phyloP scores from a whole-genome alignment of 2,888 invertebrate species.

The Dryocosmus kuriphilus region DNA sequence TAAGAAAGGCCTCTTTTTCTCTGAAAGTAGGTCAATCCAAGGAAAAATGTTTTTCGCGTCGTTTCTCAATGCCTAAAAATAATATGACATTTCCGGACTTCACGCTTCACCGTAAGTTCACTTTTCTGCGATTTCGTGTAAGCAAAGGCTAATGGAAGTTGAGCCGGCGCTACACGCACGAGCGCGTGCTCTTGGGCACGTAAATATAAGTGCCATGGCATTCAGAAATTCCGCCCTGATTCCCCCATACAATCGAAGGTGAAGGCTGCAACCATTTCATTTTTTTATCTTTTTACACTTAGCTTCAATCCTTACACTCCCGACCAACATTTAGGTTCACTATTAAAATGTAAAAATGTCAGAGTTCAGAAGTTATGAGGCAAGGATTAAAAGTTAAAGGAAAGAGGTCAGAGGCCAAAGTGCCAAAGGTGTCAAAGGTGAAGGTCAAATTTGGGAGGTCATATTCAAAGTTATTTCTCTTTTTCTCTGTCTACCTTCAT shows the following conservation, averaged over 20 bases:
- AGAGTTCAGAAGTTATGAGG: too few relatives aligned
- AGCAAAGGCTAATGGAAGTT: slow-evolving; percentile 8
- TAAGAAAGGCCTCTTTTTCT: not conserved
- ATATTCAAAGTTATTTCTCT: too few relatives aligned
- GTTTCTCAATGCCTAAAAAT: slow-evolving; percentile 21
- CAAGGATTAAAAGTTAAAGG: too few relatives aligned
- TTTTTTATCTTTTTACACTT: not conserved
- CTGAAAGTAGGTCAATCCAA: not conserved
- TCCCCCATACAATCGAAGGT: not conserved
- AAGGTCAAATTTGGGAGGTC: too few relatives aligned
- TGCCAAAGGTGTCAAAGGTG: too few relatives aligned
- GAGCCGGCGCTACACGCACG: not conserved
- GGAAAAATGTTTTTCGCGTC: not conserved
- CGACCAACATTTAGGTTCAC: not conserved
- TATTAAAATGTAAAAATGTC: too few relatives aligned
- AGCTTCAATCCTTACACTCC: not conserved
- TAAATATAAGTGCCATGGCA: not conserved
- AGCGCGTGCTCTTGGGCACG: slow-evolving; percentile 4
- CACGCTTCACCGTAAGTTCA: not conserved
- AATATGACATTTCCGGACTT: slow-evolving; percentile 3
- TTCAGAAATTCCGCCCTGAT: not conserved
- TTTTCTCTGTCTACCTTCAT: too few relatives aligned
- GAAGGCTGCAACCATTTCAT: not conserved
- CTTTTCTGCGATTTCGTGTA: slow-evolving; percentile 15
- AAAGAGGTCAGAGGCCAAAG: too few relatives aligned